Evolutionary conservation across 2,797 vertebrate species (phyloP).

Genomic region (Gastrophryne carolinensis): DNA sequence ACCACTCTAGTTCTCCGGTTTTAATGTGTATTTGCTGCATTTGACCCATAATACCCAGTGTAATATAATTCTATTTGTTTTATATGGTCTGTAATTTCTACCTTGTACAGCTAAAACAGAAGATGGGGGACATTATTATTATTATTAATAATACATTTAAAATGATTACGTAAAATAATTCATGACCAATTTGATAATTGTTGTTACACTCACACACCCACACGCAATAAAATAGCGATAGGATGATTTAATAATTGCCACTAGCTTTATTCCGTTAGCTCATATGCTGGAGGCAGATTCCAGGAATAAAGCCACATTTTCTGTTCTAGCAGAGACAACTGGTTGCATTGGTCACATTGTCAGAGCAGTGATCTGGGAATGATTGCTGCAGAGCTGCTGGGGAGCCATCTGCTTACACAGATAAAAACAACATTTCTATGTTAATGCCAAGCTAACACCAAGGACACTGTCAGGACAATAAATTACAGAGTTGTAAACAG

Average conservation of each 20-base stretch:
- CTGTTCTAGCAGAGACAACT: neutral
- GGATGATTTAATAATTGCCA: neutral
- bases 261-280: neutral
- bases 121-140: too few relatives aligned
- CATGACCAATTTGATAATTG: too few relatives aligned
- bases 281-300: neutral
- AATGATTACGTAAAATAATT: too few relatives aligned
- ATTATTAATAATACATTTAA: too few relatives aligned
- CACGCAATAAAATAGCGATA: too few relatives aligned
- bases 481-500: constrained; percentile 17
- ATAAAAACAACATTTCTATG: constrained; percentile 15
- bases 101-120: too few relatives aligned
- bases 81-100: too few relatives aligned
- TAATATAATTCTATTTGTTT: too few relatives aligned
- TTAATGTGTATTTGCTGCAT: too few relatives aligned
- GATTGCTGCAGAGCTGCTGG: constrained; percentile 32
- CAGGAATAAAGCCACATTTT: constrained; percentile 1
- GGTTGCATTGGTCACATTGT: constrained; percentile 8
- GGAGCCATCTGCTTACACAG: constrained; percentile 39
- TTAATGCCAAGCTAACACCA: constrained; percentile 14
- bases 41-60: too few relatives aligned
- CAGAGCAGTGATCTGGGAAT: constrained; percentile 20
- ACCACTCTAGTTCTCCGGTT: too few relatives aligned
- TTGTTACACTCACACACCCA: too few relatives aligned
- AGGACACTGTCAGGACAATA: constrained; percentile 26